Percentiles rank a stretch among this genome's conserved stretches.
phyloP scores from a whole-genome alignment of 2,113 vertebrate genomes.

The Cynocephalus volans region DNA sequence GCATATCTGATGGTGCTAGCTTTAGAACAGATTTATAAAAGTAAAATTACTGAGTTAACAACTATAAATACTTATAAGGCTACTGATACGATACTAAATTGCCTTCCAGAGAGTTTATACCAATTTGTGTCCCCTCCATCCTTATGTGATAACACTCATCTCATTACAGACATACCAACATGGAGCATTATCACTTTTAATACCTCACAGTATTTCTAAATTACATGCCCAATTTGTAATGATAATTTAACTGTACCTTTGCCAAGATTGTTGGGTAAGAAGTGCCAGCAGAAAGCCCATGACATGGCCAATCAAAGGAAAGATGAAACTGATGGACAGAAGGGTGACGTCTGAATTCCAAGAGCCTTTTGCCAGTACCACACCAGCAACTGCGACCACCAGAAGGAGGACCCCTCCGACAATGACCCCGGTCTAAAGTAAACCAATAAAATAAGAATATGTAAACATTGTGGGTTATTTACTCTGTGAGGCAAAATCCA shows the following conservation, averaged over 20 bases:
- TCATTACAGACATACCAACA: background rate
- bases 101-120: background rate
- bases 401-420: slow-evolving; percentile 82
- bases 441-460: background rate
- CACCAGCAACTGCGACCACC: slow-evolving; percentile 75
- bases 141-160: background rate
- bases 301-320: slow-evolving; percentile 84
- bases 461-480: background rate
- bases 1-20: background rate
- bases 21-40: slow-evolving; percentile 40
- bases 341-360: slow-evolving; percentile 83
- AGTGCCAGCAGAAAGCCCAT: slow-evolving; percentile 86
- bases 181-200: background rate
- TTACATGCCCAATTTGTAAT: background rate
- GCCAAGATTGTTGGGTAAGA: slow-evolving; percentile 85
- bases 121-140: background rate
- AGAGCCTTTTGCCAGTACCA: slow-evolving; percentile 80
- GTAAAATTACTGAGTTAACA: slow-evolving; percentile 35
- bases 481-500: background rate
- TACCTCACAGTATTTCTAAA: slow-evolving; percentile 22
- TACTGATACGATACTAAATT: background rate
- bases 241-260: slow-evolving; percentile 80
- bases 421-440: slow-evolving; percentile 81
- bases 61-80: slow-evolving; percentile 21
- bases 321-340: slow-evolving; percentile 85